A percentile compares a stretch with the other conserved stretches of the same genome.
These are phyloP conservation scores for Micrastur ruficollis DNA, from an alignment of 2,797 vertebrate species.

Conservation along the genomic window DNA sequence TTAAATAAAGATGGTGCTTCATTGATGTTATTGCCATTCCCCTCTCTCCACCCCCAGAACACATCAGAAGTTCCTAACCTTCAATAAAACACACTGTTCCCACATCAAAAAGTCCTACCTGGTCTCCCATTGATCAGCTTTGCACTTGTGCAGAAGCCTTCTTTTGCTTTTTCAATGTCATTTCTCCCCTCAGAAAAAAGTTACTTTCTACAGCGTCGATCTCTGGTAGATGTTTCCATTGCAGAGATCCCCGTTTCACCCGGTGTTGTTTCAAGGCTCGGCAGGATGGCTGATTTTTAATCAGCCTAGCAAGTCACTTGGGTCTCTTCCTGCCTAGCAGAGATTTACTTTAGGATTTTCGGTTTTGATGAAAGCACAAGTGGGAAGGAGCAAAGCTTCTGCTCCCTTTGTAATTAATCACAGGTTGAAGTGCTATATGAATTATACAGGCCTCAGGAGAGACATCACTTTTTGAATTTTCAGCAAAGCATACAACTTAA, in stretches of 20 bases:
- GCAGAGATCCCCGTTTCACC: neutral
- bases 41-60: neutral
- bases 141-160: neutral
- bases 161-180: neutral
- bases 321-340: neutral
- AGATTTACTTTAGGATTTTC: slow-evolving; percentile 46
- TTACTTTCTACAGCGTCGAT: neutral
- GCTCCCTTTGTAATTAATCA: slow-evolving; percentile 34
- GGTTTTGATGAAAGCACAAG: slow-evolving; percentile 28
- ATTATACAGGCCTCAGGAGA: neutral
- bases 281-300: neutral
- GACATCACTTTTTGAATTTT: neutral
- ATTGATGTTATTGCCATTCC: neutral
- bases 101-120: neutral
- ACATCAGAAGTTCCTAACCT: neutral
- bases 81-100: neutral
- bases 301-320: slow-evolving; percentile 3
- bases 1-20: neutral
- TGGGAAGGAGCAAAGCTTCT: slow-evolving; percentile 9
- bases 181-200: neutral
- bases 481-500: neutral
- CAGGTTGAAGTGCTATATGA: slow-evolving; percentile 10
- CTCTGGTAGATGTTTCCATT: neutral
- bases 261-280: neutral
- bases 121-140: neutral